Base-by-base conservation (phyloP, 2,888 invertebrate genomes). In the Chesias legatella region DNA sequence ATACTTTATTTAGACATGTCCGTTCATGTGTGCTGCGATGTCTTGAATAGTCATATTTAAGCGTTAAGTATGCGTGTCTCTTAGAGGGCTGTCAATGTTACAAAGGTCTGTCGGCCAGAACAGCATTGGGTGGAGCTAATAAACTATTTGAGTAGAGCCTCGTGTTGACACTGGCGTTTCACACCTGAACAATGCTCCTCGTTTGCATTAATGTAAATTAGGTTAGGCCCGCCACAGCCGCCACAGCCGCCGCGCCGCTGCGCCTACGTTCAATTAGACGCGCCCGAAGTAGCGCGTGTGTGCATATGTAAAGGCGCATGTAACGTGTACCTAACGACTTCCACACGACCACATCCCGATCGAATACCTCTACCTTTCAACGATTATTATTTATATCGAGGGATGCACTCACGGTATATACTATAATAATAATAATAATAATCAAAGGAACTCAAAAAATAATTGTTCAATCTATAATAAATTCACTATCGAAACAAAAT, bases 191-290 rank as follows among this genome's bases (percentile, higher is more conserved):
- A 88, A 86, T 85, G 85, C 84, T 78, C 60, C 85, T 86, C 86
- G 86, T 88, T 88, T 86, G 82, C 86, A 86, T 88, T 85, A 85
- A 86, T 88, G 85, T 88, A 86, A 88, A 88, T 88, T 88, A 85
- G 85, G 85, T 83, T 84, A 86, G 80, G 79, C 67, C 71, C 70
- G 74, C 73, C 61, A 63, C 64, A 67, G 73, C 76, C 50, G 55
- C 55, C 67, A 73, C 72, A 71, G 77, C 82, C 79, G 84, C 85
- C 81, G 82, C 84, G 67, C 55, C 67, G 73, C 72, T 71, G 77
- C 82, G 79, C 84, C 85, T 82, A 83, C 84, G 67, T 82, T 81
- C 85, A 85, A 85, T 88, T 86, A 88, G 85, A 85, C 64, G 78
- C 69, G 63, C 75, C 79, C 78, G 79, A 82, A 82, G 78, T 79